phyloP scores from a whole-genome alignment of 1,140 invertebrate genomes.

The Rhynchophorus ferrugineus region DNA sequence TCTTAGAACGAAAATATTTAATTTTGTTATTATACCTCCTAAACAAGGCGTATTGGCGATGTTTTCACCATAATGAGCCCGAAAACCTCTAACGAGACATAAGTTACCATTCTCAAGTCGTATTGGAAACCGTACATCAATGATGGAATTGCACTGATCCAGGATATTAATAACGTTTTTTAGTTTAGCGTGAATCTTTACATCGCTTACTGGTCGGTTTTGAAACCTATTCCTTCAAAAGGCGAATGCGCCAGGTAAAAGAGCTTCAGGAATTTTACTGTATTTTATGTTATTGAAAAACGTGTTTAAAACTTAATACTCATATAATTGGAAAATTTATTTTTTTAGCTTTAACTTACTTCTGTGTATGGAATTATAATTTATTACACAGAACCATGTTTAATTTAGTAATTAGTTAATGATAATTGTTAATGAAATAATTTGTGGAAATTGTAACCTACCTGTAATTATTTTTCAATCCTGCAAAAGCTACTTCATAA shows the following conservation, averaged over 20 bases:
- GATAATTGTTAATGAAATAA: no score
- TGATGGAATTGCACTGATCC: slow-evolving; percentile 62
- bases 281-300: no score
- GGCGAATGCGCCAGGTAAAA: no score
- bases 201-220: slow-evolving; percentile 3
- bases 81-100: slow-evolving; percentile 73
- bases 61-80: slow-evolving; percentile 66
- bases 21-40: slow-evolving; percentile 24
- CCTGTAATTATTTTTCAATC: slow-evolving; percentile 55
- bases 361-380: no score
- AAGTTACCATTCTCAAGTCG: slow-evolving; percentile 65
- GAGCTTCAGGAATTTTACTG: no score
- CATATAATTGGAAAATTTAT: no score
- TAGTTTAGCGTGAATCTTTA: slow-evolving; percentile 45
- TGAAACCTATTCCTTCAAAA: background rate
- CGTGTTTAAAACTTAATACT: no score
- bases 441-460: no score
- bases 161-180: slow-evolving; percentile 63
- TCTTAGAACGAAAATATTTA: background rate
- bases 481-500: slow-evolving; percentile 54
- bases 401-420: no score
- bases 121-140: slow-evolving; percentile 76
- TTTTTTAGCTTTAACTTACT: no score
- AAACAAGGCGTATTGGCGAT: slow-evolving; percentile 37
- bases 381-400: no score